Percentiles rank a stretch among this genome's conserved stretches.
These are phyloP conservation scores for Melanerpes formicivorus DNA, from an alignment of 2,113 vertebrate species.

Conservation along the genomic window DNA sequence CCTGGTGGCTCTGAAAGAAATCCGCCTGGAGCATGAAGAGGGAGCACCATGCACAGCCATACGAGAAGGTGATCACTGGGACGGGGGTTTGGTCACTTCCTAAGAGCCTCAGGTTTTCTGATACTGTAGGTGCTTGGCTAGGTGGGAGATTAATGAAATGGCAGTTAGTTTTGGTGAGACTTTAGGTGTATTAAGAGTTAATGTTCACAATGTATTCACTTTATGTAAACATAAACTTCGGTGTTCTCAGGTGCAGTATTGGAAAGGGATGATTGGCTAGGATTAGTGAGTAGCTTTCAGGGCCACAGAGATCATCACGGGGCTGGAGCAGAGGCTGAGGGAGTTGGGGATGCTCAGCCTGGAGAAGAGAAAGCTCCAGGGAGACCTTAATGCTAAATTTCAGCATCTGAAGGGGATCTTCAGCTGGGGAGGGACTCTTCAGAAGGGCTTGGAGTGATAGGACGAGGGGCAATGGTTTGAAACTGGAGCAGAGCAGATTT, in stretches of 20 bases:
- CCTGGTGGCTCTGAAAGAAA: conserved; percentile 97
- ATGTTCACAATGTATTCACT: neutral
- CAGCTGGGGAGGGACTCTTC: too few relatives aligned
- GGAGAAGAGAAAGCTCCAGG: too few relatives aligned
- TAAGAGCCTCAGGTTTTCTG: neutral
- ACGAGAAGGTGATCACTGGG: conserved; percentile 86
- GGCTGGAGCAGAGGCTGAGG: too few relatives aligned
- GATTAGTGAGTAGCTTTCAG: neutral
- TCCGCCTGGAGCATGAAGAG: conserved; percentile 96
- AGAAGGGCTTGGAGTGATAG: too few relatives aligned
- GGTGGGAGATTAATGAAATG: neutral
- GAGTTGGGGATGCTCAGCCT: too few relatives aligned
- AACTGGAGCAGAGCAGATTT: too few relatives aligned
- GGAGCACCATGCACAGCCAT: conserved; percentile 98
- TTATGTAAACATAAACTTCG: neutral
- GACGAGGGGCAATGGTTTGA: too few relatives aligned
- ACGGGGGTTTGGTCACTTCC: neutral
- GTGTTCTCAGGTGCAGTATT: neutral
- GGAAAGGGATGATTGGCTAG: neutral
- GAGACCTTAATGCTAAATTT: too few relatives aligned
- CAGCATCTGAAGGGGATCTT: too few relatives aligned
- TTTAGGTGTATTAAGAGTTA: neutral
- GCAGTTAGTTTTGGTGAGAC: neutral
- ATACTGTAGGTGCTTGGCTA: neutral
- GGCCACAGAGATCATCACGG: too few relatives aligned